Percentiles rank a stretch among this genome's conserved stretches.
Evolutionary conservation across 2,888 invertebrate genomes (phyloP).

Genomic region (Pristionchus arcanus): DNA sequence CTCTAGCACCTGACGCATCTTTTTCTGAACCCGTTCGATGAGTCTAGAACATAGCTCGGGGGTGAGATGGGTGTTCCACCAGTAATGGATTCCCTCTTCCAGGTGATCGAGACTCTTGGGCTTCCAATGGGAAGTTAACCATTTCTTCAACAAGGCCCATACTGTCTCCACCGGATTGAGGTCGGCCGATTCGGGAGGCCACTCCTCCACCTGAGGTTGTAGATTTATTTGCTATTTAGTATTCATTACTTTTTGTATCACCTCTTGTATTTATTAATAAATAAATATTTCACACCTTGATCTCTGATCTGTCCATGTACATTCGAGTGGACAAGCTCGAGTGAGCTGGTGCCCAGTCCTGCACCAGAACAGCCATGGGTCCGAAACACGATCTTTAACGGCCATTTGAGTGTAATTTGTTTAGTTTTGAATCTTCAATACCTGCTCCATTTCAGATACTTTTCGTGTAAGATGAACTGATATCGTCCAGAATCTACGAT

Average conservation of each 20-base stretch:
- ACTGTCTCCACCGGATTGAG: constrained; percentile 7
- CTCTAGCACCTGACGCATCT: neutral
- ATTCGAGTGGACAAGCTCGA: neutral
- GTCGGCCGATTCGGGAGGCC: constrained; percentile 11
- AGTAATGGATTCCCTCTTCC: constrained; percentile 13
- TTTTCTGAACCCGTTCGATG: neutral
- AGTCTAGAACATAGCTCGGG: neutral
- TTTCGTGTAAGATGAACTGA: too few species aligned
- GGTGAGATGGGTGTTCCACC: constrained; percentile 4
- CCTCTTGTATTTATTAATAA: too few species aligned
- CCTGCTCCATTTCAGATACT: too few species aligned
- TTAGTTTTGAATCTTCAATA: too few species aligned
- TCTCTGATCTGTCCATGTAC: neutral
- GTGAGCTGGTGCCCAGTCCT: neutral
- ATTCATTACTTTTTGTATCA: too few species aligned
- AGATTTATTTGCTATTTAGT: too few species aligned
- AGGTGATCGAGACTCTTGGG: neutral
- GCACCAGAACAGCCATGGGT: neutral
- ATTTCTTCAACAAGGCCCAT: neutral
- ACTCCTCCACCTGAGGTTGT: neutral
- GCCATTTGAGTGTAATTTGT: too few species aligned
- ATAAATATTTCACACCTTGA: neutral
- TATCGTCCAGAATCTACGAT: too few species aligned
- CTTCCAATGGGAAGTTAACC: neutral
- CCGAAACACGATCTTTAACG: too few species aligned